Base-by-base conservation (phyloP, 1,140 invertebrate species). In the Penaeus vannamei region DNA sequence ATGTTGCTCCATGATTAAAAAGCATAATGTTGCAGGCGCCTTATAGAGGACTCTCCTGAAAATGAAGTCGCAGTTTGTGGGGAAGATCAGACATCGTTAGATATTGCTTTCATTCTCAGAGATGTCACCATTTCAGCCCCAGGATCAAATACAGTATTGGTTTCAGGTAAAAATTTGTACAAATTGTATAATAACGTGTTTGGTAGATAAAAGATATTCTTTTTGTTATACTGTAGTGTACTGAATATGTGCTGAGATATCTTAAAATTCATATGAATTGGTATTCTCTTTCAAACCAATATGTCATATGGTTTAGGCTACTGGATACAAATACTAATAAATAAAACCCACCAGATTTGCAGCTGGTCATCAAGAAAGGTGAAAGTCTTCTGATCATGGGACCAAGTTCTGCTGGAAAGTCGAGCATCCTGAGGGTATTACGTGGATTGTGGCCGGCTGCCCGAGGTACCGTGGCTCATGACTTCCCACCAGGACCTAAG, bases 391-490 rank as follows among this genome's bases (percentile, higher is more conserved):
- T 96, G 5, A 93, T 96, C 29, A 94, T 94, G 64, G 95, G 95
- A 32, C 92, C 93, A 84, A 95, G 94, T 92, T 94, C 95, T 1
- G 93, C 93, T 92, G 95, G 95, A 22, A 95, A 95, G 92, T 95
- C 94, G 72, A 95, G 95, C 46, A 89, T 95, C 32, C 91, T 95
- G 19, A 91, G 95, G 79, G 92, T 95, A 12, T 92, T 96, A 53
- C 93, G 93, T 90, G 94, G 94, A 14, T 92, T 96, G 8, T 95
- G 95, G 95, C 92, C 92, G 8, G 91, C 92, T n/a, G 87, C 90
- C n/a, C 76, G 87, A 84, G 94, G 94, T 23, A 91, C 91, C 53
- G 91, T 95, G n/a, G 90, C 92, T 23, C 88, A 92, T 77, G 89
- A 93, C 79, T 91, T 92, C 85, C 91, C 91, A 42, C 91, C 91